Base-by-base conservation (phyloP, 1,140 invertebrate genomes). In the Panulirus ornatus region DNA sequence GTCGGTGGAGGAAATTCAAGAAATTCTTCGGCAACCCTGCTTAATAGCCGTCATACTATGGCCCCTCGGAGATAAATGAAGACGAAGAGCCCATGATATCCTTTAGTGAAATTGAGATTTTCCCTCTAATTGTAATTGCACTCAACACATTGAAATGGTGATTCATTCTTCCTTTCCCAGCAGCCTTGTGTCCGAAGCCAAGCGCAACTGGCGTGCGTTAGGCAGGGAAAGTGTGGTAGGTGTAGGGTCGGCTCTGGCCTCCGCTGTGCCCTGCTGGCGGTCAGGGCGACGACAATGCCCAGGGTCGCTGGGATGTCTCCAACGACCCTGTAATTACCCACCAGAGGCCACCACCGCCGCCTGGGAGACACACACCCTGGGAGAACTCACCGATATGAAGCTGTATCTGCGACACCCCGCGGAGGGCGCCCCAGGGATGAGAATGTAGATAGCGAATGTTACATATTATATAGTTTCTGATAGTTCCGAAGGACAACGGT, bases 281-380 rank as follows among this genome's bases (percentile, higher is more conserved):
- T 30, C 51, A 30, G 16, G 47, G 36, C 47, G 70, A 14, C 42
- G 42, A 85, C 83, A 85, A 85, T 85, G 70, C 36, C 40, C 34
- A 36, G 66, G n/a, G 83, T 36, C 70, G 42, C 66, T 75, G 66
- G 82, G 83, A 73, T 54, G 44, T 44, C 40, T 75, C 83, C 42
- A 85, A 75, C 83, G 83, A 85, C 66, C 70, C 83, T 85, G 70
- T 75, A 44, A 75, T 73, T 75, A 75, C 66, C 70, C 83, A 71
- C 66, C 83, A 51, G 82, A 71, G 66, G 82, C 83, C 83, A 40
- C 83, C 63, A 71, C 82, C 2, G 44, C 83, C 44, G 63, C 83
- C 66, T 85, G 83, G 83, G 83, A 85, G 66, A 75, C 42, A 40
- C n/a, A 73, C 66, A 27, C 83, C 36, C 58, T n/a, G 51, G 78